phyloP scores from a whole-genome alignment of 2,113 vertebrate species.

The Dryoscopus gambensis region DNA sequence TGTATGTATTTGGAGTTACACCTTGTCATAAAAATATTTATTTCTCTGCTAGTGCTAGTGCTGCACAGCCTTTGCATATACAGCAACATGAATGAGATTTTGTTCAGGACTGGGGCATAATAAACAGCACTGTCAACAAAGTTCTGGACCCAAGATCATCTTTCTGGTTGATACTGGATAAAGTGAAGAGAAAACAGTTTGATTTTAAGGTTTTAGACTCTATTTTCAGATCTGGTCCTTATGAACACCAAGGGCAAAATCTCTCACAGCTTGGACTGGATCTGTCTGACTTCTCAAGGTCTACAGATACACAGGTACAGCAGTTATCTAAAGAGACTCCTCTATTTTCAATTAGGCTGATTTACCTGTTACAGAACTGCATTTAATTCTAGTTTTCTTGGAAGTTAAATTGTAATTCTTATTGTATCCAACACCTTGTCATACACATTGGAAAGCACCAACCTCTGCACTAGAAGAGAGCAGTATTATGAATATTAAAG shows the following conservation, averaged over 20 bases:
- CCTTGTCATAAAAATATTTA: background rate
- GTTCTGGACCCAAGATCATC: background rate
- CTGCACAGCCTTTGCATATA: background rate
- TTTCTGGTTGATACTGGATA: background rate
- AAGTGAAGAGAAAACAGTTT: background rate
- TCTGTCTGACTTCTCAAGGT: background rate
- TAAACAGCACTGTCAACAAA: conserved; percentile 21
- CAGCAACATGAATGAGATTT: background rate
- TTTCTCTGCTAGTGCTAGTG: background rate
- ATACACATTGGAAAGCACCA: background rate
- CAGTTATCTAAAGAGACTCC: background rate
- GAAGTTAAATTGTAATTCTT: background rate
- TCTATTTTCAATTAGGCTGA: background rate
- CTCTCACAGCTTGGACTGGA: background rate
- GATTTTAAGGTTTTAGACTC: background rate
- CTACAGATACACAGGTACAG: background rate
- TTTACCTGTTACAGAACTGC: background rate
- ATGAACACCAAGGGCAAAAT: background rate
- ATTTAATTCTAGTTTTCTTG: background rate
- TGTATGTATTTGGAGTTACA: background rate
- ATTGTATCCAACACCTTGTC: background rate
- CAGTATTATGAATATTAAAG: background rate
- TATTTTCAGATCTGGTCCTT: background rate
- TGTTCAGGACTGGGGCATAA: background rate
- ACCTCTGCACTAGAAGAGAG: background rate